phyloP scores from a whole-genome alignment of 2,888 invertebrate species.

The Teleogryllus oceanicus region DNA sequence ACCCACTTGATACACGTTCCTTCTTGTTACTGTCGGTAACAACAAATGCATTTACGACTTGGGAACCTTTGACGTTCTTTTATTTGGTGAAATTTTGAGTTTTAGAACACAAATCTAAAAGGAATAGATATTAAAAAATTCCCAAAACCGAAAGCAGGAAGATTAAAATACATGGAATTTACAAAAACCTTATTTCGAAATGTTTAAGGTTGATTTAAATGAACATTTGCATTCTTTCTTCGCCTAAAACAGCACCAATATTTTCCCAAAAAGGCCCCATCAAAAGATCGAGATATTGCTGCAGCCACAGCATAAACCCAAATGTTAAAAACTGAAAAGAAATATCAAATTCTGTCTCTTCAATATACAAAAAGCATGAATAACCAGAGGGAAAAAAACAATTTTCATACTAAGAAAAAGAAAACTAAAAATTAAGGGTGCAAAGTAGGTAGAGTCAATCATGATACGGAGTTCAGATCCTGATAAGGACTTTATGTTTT shows the following conservation, averaged over 20 bases:
- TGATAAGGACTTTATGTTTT: no score
- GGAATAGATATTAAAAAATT: not conserved
- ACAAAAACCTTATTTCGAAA: not conserved
- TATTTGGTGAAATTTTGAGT: not conserved
- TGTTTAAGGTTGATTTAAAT: not conserved
- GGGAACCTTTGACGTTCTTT: slow-evolving; percentile 28
- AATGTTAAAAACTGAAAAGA: not conserved
- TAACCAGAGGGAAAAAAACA: no score
- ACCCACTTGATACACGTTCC: slow-evolving; percentile 35
- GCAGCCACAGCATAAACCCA: not conserved
- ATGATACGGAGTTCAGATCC: no score
- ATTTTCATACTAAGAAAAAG: no score
- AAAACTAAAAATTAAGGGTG: no score
- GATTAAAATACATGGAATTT: not conserved
- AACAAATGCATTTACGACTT: slow-evolving; percentile 79
- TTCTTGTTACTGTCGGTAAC: slow-evolving; percentile 52
- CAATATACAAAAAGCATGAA: no score
- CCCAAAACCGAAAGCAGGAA: not conserved
- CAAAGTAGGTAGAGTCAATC: no score
- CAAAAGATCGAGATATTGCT: not conserved
- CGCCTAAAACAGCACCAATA: not conserved
- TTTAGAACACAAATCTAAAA: not conserved
- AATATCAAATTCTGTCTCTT: no score
- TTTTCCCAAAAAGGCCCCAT: not conserved
- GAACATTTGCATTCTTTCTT: not conserved